Percentiles rank a stretch among this genome's conserved stretches.
phyloP scores from a whole-genome alignment of 2,113 vertebrate genomes.

The Ctenomys sociabilis region DNA sequence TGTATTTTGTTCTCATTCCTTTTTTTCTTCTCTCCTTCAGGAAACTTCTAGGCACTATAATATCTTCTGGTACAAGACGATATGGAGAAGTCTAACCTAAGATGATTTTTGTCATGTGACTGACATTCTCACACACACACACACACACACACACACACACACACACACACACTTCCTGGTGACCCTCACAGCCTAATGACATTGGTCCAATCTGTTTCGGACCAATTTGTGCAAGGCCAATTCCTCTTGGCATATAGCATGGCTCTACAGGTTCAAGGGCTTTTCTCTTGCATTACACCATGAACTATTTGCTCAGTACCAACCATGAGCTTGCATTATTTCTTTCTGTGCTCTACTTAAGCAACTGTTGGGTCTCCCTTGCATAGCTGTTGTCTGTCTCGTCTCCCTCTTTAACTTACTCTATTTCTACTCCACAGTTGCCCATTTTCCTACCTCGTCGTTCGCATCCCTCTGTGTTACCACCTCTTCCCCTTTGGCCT shows the following conservation, averaged over 20 bases:
- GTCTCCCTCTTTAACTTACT: neutral
- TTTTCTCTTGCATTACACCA: neutral
- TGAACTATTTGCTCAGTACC: neutral
- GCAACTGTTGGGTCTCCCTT: neutral
- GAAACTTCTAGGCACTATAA: neutral
- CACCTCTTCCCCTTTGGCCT: neutral
- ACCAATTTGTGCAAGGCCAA: neutral
- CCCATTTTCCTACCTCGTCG: neutral
- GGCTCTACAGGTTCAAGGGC: neutral
- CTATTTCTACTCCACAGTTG: neutral
- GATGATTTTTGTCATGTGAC: neutral
- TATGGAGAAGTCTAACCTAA: neutral
- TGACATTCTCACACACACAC: neutral
- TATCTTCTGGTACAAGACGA: neutral
- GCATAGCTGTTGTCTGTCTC: neutral
- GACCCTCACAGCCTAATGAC: neutral
- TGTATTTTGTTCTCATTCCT: neutral
- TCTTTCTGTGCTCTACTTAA: neutral
- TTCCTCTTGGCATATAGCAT: neutral
- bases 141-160: neutral
- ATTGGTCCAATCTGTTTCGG: neutral
- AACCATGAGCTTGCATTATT: neutral
- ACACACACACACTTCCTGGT: neutral
- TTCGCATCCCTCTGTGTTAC: neutral
- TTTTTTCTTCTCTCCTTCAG: neutral